Evolutionary conservation across 2,888 invertebrate genomes (phyloP).

Genomic region (Oasisia sp.): DNA sequence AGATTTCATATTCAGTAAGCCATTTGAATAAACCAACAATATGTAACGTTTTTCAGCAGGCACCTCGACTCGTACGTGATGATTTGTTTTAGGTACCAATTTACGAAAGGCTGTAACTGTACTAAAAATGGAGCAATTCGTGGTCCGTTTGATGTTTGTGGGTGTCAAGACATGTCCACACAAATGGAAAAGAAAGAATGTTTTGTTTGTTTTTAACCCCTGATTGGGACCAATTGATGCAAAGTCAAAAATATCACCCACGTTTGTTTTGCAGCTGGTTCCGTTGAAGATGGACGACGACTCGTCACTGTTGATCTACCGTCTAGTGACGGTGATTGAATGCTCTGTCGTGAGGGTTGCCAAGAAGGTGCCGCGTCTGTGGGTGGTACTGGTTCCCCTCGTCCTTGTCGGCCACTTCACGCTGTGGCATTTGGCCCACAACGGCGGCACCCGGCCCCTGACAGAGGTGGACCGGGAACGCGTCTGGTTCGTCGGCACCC

Average conservation of each 20-base stretch:
- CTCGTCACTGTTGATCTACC: background rate
- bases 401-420: background rate
- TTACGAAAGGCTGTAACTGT: no score
- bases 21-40: no score
- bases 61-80: no score
- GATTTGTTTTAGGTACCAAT: no score
- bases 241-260: background rate
- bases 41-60: no score
- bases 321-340: background rate
- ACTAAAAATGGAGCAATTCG: no score
- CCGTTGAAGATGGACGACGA: background rate
- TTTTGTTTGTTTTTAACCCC: no score
- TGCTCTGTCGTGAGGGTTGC: background rate
- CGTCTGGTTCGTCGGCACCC: background rate
- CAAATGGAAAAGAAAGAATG: no score
- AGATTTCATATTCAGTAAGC: no score
- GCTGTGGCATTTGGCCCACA: background rate
- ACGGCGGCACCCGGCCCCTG: background rate
- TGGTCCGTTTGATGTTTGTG: no score
- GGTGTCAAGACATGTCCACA: no score
- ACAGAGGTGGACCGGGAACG: background rate
- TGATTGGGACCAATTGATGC: no score
- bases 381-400: background rate
- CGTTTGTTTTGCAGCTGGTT: slow-evolving; percentile 1
- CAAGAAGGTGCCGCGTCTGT: background rate